A percentile compares a stretch with the other conserved stretches of the same genome.
Conservation (phyloP, 2,797 vertebrate genomes). For the Oryzias dopingdopingensis region DNA sequence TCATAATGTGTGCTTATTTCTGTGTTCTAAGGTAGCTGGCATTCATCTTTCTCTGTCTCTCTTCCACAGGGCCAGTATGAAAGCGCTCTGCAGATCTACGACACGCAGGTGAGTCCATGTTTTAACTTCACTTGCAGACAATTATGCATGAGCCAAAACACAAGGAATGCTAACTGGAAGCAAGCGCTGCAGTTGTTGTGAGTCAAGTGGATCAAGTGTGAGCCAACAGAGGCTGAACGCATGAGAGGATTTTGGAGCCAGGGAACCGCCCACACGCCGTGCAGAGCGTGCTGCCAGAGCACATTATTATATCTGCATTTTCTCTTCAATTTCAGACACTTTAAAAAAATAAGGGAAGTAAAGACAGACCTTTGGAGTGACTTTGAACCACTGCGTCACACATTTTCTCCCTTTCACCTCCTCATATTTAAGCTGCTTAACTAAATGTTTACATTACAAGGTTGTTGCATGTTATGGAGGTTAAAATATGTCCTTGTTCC, state of each 20-base stretch:
- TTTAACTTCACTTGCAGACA: background rate
- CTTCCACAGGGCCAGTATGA: constrained; percentile 87
- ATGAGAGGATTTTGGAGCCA: constrained; percentile 7
- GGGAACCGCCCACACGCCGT: constrained; percentile 14
- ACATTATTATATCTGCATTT: constrained; percentile 25
- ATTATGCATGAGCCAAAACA: background rate
- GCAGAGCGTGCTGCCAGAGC: constrained; percentile 20
- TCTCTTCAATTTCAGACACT: constrained; percentile 14
- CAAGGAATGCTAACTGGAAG: constrained; percentile 35
- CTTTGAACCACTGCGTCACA: too few species aligned
- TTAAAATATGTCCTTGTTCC: background rate
- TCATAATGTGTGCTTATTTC: constrained; percentile 32
- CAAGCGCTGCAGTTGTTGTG: constrained; percentile 29
- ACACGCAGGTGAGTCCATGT: constrained; percentile 83
- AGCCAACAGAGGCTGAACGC: constrained; percentile 43
- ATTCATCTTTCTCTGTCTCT: constrained; percentile 19
- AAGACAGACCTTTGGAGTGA: constrained; percentile 2
- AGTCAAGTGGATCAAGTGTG: constrained; percentile 28
- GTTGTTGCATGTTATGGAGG: background rate
- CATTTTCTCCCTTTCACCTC: too few species aligned
- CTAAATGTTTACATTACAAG: too few species aligned
- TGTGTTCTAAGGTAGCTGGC: constrained; percentile 18
- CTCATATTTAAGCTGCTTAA: too few species aligned
- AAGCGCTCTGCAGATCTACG: constrained; percentile 86
- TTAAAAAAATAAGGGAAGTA: constrained; percentile 26